Base-by-base conservation (phyloP, 2,113 vertebrate species). In the Empidonax traillii region DNA sequence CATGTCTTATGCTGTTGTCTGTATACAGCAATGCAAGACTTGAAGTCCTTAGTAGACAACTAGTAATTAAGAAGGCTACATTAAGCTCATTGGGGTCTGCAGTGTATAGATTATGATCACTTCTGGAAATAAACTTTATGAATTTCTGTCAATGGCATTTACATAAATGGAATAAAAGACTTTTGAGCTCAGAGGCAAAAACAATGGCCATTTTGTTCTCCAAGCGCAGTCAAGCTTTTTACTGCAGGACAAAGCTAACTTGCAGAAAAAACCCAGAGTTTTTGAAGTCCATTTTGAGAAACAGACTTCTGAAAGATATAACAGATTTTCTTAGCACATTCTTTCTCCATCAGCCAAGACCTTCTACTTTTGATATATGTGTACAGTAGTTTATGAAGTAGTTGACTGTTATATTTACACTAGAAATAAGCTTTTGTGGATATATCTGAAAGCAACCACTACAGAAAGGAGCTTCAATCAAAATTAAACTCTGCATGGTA, bases 31-130 rank as follows among this genome's bases (percentile, higher is more conserved):
- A 19, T 37, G 37, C 6, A 73, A 66, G 25, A 10, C 3, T 39
- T 53, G 66, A 79, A 51, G 44, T 68, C 21, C 35, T 46, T 56
- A 65, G 37, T 28, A 59, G 2, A 3, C 51, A 9, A 11, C 12
- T 55, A 43, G 27, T 58, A 53, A 71, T 25, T 74, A 21, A 84
- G 19, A 66, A 53, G 8, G 22, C 31, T 66, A 46, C 27, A 37
- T 46, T 46, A 55, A 81, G 3, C 25, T 74, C 21, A 33, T 39
- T 87, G 30, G 8, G 8, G 10, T 33, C 22, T 86, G n/a, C 56
- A 88, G 13, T 1, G 0, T 31, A 14, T 9, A 84, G 68, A 10
- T 67, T 79, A 56, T 47, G 10, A 47, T 41, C 0, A 0, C 11
- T 90, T 89, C n/a, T 91, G n/a, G 51, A 83, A 12, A 23, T 39